A percentile compares a stretch with the other conserved stretches of the same genome.
Evolutionary conservation across 2,888 invertebrate species (phyloP).

Genomic region (Acanthosepion lycidas): DNA sequence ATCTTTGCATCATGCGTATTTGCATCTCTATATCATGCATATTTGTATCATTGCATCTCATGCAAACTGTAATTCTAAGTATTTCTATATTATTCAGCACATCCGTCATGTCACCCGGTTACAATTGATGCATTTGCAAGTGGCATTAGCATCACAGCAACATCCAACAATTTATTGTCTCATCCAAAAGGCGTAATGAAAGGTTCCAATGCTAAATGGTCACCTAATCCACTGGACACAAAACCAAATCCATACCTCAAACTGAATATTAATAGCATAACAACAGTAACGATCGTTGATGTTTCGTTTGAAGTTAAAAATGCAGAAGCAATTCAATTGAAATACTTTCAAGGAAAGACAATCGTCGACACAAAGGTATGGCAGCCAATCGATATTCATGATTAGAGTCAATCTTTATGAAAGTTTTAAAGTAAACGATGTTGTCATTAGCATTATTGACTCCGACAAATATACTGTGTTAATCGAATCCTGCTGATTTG

Average conservation of each 20-base stretch:
- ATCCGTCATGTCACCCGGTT: background rate
- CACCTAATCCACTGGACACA: background rate
- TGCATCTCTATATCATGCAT: background rate
- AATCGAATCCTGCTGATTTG: too few relatives aligned
- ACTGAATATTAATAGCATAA: background rate
- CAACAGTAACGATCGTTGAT: background rate
- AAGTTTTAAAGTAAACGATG: too few relatives aligned
- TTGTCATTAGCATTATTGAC: too few relatives aligned
- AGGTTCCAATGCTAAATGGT: background rate
- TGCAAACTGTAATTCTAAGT: background rate
- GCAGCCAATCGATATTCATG: background rate
- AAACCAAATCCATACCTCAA: background rate
- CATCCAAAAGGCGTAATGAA: background rate
- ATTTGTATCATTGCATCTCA: background rate
- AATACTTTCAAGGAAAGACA: background rate
- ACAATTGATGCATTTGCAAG: background rate
- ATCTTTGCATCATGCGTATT: too few relatives aligned
- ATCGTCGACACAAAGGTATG: background rate
- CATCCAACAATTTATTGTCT: background rate
- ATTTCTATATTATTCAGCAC: background rate
- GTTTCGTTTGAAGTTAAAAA: constrained; percentile 7
- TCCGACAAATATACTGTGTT: too few relatives aligned
- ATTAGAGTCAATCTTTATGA: background rate
- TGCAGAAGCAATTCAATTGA: background rate
- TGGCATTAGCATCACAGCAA: background rate